phyloP scores from a whole-genome alignment of 2,888 invertebrate species.

The Drosophila meridiana region DNA sequence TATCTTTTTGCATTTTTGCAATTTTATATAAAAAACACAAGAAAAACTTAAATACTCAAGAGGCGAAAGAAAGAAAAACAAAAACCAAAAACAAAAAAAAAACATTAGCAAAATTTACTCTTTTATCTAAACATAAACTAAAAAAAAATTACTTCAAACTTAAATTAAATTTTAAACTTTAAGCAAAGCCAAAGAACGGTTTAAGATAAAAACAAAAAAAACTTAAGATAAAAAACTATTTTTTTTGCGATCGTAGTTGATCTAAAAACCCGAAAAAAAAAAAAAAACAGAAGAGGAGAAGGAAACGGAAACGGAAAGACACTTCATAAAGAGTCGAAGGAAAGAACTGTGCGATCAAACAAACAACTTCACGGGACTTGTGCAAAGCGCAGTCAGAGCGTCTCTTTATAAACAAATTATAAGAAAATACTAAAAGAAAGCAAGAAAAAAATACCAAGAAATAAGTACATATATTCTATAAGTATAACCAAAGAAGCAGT shows the following conservation, averaged over 20 bases:
- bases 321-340: constrained; percentile 30
- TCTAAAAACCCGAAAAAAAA: constrained; percentile 74
- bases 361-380: constrained; percentile 79
- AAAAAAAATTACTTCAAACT: constrained; percentile 69
- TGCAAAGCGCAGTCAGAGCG: constrained; percentile 85
- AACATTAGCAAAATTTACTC: constrained; percentile 85
- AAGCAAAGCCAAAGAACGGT: constrained; percentile 71
- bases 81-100: constrained; percentile 50
- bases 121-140: constrained; percentile 81
- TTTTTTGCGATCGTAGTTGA: constrained; percentile 81
- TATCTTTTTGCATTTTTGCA: constrained; percentile 86
- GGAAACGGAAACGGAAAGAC: constrained; percentile 7
- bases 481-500: constrained; percentile 75
- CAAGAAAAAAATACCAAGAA: constrained; percentile 52
- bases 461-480: constrained; percentile 58
- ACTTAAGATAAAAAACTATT: constrained; percentile 57
- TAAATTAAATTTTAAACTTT: constrained; percentile 78
- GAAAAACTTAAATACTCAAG: constrained; percentile 50
- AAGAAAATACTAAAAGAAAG: constrained; percentile 42
- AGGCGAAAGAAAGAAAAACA: constrained; percentile 23
- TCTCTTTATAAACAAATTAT: constrained; percentile 20
- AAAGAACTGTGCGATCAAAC: constrained; percentile 39
- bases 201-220: constrained; percentile 40
- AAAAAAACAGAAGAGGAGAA: constrained; percentile 14
- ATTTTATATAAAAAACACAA: constrained; percentile 82